Conservation (phyloP, 2,888 invertebrate species). For the Sepioteuthis lessoniana region DNA sequence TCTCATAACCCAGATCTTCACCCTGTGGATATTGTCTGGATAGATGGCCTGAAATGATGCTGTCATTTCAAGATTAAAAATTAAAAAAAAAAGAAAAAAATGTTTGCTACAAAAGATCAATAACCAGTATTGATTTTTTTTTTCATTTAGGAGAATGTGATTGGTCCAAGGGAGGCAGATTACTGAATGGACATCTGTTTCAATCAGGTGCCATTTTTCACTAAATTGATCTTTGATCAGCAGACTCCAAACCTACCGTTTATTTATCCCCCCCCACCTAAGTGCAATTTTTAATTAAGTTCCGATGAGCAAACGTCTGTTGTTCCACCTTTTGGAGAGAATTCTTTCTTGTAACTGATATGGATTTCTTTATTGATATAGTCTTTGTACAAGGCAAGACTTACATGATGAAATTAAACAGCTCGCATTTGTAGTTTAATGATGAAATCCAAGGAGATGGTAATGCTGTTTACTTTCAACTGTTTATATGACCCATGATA, state of each 20-base stretch:
- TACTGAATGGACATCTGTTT: not conserved
- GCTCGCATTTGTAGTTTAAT: not conserved
- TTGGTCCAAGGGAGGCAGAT: not conserved
- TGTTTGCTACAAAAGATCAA: not conserved
- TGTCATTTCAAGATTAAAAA: not conserved
- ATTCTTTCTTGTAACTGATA: too few species aligned
- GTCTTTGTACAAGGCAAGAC: not conserved
- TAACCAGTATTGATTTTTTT: conserved; percentile 21
- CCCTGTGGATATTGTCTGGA: not conserved
- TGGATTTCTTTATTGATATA: not conserved
- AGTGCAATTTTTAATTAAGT: conserved; percentile 18
- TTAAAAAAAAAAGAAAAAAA: not conserved
- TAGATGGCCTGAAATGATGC: not conserved
- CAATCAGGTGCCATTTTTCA: not conserved
- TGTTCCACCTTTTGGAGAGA: not conserved
- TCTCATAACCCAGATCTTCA: not conserved
- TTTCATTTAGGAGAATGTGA: conserved; percentile 5
- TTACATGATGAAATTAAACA: not conserved
- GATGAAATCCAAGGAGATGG: too few species aligned
- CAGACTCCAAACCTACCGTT: not conserved
- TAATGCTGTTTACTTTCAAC: too few species aligned
- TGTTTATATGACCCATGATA: too few species aligned
- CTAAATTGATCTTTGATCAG: not conserved
- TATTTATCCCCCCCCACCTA: not conserved
- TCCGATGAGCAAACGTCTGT: not conserved